phyloP scores from a whole-genome alignment of 37 sponge, comb jelly and placozoan genomes.

The Agelas oroides region DNA sequence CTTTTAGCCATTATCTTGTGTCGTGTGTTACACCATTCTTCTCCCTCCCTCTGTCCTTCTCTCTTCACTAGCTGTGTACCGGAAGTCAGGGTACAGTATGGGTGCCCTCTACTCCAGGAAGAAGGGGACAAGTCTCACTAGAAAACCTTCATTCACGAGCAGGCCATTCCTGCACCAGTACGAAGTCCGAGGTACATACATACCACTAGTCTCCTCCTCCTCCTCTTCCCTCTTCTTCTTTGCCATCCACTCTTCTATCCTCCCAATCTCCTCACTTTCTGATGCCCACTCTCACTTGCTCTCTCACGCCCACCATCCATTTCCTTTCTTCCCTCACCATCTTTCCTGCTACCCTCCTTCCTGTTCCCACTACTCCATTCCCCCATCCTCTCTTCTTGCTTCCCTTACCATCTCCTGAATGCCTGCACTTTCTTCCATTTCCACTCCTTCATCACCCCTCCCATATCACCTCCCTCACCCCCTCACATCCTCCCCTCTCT shows the following conservation, averaged over 20 bases:
- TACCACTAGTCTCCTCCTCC: too few species aligned
- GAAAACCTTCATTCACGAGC: slow-evolving; percentile 43
- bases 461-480: too few species aligned
- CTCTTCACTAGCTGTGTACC: slow-evolving; percentile 51
- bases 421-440: neutral
- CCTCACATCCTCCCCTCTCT: too few species aligned
- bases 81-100: slow-evolving; percentile 52
- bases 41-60: neutral
- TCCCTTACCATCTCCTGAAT: neutral
- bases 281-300: too few species aligned
- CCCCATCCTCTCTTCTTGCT: too few species aligned
- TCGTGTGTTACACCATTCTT: neutral
- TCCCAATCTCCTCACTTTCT: too few species aligned
- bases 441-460: too few species aligned
- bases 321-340: neutral
- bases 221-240: too few species aligned
- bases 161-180: slow-evolving; percentile 73
- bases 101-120: slow-evolving; percentile 28
- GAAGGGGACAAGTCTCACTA: slow-evolving; percentile 27
- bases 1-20: too few species aligned
- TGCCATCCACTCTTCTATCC: too few species aligned
- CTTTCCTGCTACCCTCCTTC: neutral
- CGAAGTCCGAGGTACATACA: slow-evolving; percentile 45
- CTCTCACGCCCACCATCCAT: too few species aligned
- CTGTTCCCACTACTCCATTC: neutral